A percentile compares a stretch with the other conserved stretches of the same genome.
Evolutionary conservation across 1,140 invertebrate species (phyloP).

Genomic region (Euwallacea similis): DNA sequence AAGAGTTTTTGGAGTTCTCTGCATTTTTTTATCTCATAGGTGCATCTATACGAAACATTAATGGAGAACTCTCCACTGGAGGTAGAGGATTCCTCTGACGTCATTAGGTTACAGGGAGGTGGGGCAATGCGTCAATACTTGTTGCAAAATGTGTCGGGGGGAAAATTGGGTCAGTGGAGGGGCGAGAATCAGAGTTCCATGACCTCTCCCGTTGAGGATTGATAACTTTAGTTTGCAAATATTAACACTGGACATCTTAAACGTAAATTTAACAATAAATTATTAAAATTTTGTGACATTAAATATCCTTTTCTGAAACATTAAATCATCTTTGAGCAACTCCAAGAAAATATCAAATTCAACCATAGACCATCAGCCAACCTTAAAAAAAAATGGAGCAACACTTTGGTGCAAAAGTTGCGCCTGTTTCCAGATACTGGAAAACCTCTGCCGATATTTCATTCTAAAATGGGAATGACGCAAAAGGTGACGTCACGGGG

Average conservation of each 20-base stretch:
- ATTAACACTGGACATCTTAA: no score
- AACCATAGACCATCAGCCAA: no score
- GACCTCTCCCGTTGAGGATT: constrained; percentile 40
- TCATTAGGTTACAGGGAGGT: constrained; percentile 31
- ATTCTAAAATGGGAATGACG: constrained; percentile 31
- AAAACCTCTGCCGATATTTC: constrained; percentile 19
- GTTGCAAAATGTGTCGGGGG: constrained; percentile 52
- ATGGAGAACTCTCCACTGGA: constrained; percentile 11
- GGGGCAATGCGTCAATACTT: constrained; percentile 50
- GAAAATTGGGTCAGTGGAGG: constrained; percentile 45
- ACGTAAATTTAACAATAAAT: no score
- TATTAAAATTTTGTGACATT: no score
- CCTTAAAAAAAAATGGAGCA: no score
- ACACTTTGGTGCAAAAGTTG: no score
- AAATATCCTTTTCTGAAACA: no score
- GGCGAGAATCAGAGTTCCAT: constrained; percentile 46
- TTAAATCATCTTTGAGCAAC: no score
- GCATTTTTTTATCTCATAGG: no score
- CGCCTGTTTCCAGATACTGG: no score
- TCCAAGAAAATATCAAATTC: no score
- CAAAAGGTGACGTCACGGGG: constrained; percentile 53
- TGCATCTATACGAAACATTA: constrained; percentile 14
- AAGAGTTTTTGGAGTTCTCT: no score
- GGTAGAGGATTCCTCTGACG: constrained; percentile 33
- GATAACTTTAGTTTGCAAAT: background rate